These are phyloP conservation scores for Drosophila pseudoananassae DNA, from an alignment of 1,140 invertebrate species.

Conservation along the genomic window DNA sequence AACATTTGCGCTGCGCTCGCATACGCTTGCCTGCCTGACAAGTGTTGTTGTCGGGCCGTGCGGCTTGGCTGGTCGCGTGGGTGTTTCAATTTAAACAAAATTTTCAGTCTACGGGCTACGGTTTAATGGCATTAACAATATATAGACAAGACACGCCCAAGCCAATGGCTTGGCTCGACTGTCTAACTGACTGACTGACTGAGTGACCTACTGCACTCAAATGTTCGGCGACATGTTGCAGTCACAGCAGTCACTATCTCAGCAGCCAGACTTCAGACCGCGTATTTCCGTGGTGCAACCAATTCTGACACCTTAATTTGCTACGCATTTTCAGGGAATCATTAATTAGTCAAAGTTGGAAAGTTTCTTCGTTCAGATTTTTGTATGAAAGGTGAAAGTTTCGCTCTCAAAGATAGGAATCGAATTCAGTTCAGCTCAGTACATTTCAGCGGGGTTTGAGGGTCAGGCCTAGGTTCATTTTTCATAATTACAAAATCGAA, in stretches of 20 bases:
- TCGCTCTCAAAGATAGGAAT: constrained; percentile 26
- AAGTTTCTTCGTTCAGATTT: constrained; percentile 33
- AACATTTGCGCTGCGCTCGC: constrained; percentile 53
- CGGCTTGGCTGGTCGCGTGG: constrained; percentile 47
- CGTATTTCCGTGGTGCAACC: constrained; percentile 28
- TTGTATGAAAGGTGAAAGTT: constrained; percentile 55
- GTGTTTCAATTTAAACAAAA: constrained; percentile 70
- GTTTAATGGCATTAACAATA: constrained; percentile 62
- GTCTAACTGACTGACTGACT: constrained; percentile 22
- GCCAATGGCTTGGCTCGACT: no score
- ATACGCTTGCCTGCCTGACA: constrained; percentile 42
- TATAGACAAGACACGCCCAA: constrained; percentile 54
- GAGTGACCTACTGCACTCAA: constrained; percentile 70
- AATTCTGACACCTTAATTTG: constrained; percentile 68
- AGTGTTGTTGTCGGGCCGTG: constrained; percentile 40
- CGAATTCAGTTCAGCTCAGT: constrained; percentile 24
- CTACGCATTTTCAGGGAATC: constrained; percentile 68
- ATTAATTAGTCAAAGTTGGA: constrained; percentile 70
- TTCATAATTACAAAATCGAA: constrained; percentile 57
- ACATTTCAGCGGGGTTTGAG: constrained; percentile 5
- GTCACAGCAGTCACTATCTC: constrained; percentile 21
- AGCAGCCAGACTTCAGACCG: constrained; percentile 9
- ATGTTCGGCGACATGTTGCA: constrained; percentile 53
- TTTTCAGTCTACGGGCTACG: constrained; percentile 65
- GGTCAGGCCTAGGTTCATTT: constrained; percentile 50